Evolutionary conservation across 92 coral and sea anemone species (phyloP), one percentile per base, ranked within the genome.

Genomic region (Plumapathes pennacea): DNA sequence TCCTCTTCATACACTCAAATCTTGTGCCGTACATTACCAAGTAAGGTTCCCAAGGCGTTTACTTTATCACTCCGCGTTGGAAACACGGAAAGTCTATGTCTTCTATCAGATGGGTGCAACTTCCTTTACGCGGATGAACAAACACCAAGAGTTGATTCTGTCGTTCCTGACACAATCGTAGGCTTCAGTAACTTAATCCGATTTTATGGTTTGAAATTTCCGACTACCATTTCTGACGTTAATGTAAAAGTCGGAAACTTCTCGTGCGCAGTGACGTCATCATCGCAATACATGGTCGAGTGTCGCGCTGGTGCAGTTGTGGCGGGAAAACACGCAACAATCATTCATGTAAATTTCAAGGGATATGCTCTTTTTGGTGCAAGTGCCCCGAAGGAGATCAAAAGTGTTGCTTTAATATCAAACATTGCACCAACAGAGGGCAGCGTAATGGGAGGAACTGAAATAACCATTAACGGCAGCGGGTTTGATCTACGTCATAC

Each of bases 401-500:
- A 37, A 19, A 72, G 81, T 64, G 44, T 69, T 22, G 72, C 88
- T 22, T 31, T 74, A 8, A 77, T 85, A 38, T 74, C 84, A 0
- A 50, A 57, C 29, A 57, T 89, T 51, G 42, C 81, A 15, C 97
- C 92, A 18, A 73, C 77, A 31, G 84, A 89, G 48, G 97, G 97
- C 4, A 89, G 97, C 41, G 30, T 72, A 13, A 67, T 66, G 65
- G 97, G 97, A 7, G 94, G 94, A 22, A 72, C 90, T 1, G 60
- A 54, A 25, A 45, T 89, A 13, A 67, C 89, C 24, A 57, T 89
- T 32, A 71, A 65, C 24, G 97, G 97, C 1, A 67, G 75, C 44
- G 97, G 92, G 9, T 89, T 89, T 62, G 86, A 89, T 39, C 57
- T 89, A 32, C 83, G 82, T 1, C 73, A 53, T 11, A 89, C 89